Base-by-base conservation (phyloP, 1,140 invertebrate genomes). In the Mesaphorura yosii region DNA sequence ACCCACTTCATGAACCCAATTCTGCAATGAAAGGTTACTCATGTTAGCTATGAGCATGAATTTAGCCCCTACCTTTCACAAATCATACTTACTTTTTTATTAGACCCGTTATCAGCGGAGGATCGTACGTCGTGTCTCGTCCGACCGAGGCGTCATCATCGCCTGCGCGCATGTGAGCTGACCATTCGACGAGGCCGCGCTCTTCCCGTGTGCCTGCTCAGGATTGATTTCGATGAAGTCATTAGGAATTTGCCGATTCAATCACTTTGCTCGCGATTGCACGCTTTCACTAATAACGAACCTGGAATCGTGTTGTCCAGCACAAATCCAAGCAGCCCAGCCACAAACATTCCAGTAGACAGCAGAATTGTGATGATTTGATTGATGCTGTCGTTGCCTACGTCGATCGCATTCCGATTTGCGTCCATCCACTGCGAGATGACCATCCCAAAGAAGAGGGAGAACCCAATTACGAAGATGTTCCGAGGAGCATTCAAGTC, bases 241-340 rank as follows among this genome's bases (percentile, higher is more conserved):
- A 28, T 55, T 23, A 17, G 40, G 19, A 51, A 10, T 28, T 25
- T 47, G 49, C 55, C 47, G 42, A 42, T 40, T 40, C 29, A 58
- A 49, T 19, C 37, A 53, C 20, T 27, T 23, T 53, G 51, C 51
- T 29, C 38, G 25, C 19, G 55, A 39, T 20, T 51, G 57, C 25
- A 59, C 23, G 37, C 55, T 53, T 19, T 59, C 54, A 27, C 26
- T 41, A 17, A 67, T 62, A 19, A 46, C 22, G 19, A 73, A 88
- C 86, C 88, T 64, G 88, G 87, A 58, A 91, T 82, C 1, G 85
- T 69, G 66, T 92, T 88, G 67, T 92, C 88, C 48, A 91, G 67
- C 19, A 90, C 55, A 65, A 84, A 89, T 1, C 86, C 87, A 0
- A 83, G 58, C 2, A 83, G 59, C 1, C 87, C 87, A 1, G 84